phyloP scores from a whole-genome alignment of 2,888 invertebrate genomes.

The Tyria jacobaeae region DNA sequence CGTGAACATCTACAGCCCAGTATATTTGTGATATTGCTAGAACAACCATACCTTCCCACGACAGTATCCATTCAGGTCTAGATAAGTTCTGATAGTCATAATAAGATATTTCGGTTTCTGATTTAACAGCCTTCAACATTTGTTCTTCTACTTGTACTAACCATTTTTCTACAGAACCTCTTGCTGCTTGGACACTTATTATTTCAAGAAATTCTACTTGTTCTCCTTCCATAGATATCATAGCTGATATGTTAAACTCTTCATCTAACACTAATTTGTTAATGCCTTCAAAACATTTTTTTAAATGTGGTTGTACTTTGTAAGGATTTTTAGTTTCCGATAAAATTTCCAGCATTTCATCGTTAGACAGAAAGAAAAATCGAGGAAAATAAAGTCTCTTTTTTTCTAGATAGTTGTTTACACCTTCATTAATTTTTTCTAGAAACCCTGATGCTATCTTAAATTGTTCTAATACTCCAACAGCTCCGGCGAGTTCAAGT shows the following conservation, averaged over 20 bases:
- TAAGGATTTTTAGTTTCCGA: slow-evolving; percentile 95
- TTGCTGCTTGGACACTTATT: slow-evolving; percentile 90
- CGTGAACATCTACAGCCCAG: slow-evolving; percentile 93
- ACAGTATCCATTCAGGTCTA: slow-evolving; percentile 90
- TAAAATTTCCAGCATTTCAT: slow-evolving; percentile 95
- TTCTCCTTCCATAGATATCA: slow-evolving; percentile 93
- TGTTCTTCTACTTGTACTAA: slow-evolving; percentile 93
- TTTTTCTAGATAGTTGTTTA: slow-evolving; percentile 93
- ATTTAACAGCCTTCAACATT: slow-evolving; percentile 91
- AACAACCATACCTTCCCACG: slow-evolving; percentile 94
- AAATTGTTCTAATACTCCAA: slow-evolving; percentile 91
- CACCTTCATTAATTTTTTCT: slow-evolving; percentile 94
- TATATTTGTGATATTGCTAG: slow-evolving; percentile 92
- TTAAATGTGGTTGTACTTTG: slow-evolving; percentile 94
- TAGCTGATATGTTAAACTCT: slow-evolving; percentile 90
- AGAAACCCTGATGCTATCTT: slow-evolving; percentile 89
- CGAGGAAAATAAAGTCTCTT: slow-evolving; percentile 94
- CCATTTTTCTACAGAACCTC: slow-evolving; percentile 96
- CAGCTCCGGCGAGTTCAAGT: slow-evolving; percentile 88
- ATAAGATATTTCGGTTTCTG: slow-evolving; percentile 89
- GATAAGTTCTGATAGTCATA: slow-evolving; percentile 86
- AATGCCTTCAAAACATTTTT: slow-evolving; percentile 96
- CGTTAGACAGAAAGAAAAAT: slow-evolving; percentile 96
- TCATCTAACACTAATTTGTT: slow-evolving; percentile 90
- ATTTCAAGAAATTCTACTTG: slow-evolving; percentile 87